A percentile compares a stretch with the other conserved stretches of the same genome.
Conservation (phyloP, 1,140 invertebrate species). For the Bombus huntii region DNA sequence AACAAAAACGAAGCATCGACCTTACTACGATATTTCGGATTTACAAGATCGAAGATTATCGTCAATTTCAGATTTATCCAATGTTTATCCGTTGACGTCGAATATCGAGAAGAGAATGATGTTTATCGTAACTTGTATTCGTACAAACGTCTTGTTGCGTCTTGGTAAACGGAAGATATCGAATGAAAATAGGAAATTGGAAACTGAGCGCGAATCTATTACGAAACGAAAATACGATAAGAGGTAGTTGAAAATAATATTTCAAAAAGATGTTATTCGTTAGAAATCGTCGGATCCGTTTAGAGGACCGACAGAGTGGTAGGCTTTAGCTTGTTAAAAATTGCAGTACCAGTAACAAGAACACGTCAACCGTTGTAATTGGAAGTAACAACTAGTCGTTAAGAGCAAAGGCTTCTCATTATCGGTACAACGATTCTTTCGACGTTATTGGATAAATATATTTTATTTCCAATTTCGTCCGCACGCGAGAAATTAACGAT, state of each 20-base stretch:
- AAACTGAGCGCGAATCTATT: neutral
- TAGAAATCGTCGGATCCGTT: neutral
- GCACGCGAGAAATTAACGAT: no score
- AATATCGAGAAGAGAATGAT: neutral
- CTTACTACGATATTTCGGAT: no score
- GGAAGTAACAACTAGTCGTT: neutral
- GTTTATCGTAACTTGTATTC: neutral
- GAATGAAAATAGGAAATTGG: neutral
- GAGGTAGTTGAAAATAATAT: neutral
- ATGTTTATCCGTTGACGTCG: neutral
- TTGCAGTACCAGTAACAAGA: neutral
- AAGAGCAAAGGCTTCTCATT: neutral
- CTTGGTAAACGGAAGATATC: neutral
- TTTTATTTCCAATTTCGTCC: neutral
- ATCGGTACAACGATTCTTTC: neutral
- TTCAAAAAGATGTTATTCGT: neutral
- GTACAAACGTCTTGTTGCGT: no score
- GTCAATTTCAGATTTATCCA: neutral
- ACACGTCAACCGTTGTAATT: neutral
- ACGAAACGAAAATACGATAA: neutral
- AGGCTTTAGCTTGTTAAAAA: conserved; percentile 6
- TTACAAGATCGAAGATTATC: no score
- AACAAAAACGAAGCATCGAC: neutral
- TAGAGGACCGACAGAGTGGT: neutral
- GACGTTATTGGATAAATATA: neutral